Evolutionary conservation across 2,888 invertebrate genomes (phyloP), one percentile per base, ranked within the genome.

Genomic region (Gastrophysa polygoni): DNA sequence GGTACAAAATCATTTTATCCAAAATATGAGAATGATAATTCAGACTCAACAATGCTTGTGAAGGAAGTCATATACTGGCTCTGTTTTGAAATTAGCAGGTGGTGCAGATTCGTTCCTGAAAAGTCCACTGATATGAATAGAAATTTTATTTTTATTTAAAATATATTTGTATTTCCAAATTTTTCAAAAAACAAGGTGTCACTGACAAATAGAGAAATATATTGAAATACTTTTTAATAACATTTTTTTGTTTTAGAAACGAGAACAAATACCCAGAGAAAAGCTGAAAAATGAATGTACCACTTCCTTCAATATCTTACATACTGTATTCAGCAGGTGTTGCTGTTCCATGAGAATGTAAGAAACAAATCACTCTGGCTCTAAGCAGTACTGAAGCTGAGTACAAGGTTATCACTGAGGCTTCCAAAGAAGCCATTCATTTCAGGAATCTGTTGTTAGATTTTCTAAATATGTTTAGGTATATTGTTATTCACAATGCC

Each of bases 11-110:
- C n/a, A n/a, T 46, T 32, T 24, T 20, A 34, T 48, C 38, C 56
- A 47, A 20, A 8, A 34, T 47, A 47, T 47, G 38, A 1, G 20
- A 32, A 55, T 18, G 54, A 63, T 57, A 18, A 14, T 18, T 6
- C 28, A 14, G 64, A 70, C 52, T 18, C 21, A 17, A 17, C 21
- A 20, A 56, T 46, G 16, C n/a, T 4, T 17, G 6, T 47, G 47
- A 47, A 78, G 82, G 77, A 81, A 78, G 75, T 83, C 82, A 8
- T 76, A 73, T 60, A 73, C 73, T 24, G 77, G 75, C 0, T 75
- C 55, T 64, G 60, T 61, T 64, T 76, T 77, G 64, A 64, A 59
- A 17, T 48, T 73, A 18, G n/a, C n/a, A n/a, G n/a, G n/a, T n/a
- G n/a, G n/a, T n/a, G n/a, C n/a, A n/a, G n/a, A n/a, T n/a, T n/a